A percentile compares a stretch with the other conserved stretches of the same genome.
Evolutionary conservation across 2,888 invertebrate species (phyloP).

Genomic region (Hedychridium roseum): DNA sequence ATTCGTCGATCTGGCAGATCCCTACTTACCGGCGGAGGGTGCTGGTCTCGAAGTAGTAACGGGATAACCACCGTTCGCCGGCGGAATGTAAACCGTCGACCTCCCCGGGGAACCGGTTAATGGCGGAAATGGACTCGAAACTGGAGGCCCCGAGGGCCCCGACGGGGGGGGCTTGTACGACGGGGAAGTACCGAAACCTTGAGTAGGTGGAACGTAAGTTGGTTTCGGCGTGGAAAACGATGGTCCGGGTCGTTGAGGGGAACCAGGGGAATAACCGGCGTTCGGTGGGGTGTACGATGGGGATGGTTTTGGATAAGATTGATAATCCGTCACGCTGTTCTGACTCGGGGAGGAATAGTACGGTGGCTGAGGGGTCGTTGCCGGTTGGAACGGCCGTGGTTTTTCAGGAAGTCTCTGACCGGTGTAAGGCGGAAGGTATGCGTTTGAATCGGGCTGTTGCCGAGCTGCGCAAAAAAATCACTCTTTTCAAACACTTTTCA

Average conservation of each 20-base stretch:
- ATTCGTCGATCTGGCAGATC: too few species aligned
- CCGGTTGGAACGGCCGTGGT: slow-evolving; percentile 75
- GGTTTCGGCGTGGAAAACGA: too few species aligned
- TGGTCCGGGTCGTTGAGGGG: too few species aligned
- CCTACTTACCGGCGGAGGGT: too few species aligned
- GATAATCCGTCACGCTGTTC: slow-evolving; percentile 48
- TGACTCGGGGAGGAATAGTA: slow-evolving; percentile 52
- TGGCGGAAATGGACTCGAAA: slow-evolving; percentile 42
- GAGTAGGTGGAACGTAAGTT: too few species aligned
- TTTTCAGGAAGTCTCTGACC: slow-evolving; percentile 68
- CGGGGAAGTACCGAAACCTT: too few species aligned
- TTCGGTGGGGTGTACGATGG: slow-evolving; percentile 43
- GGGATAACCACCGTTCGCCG: not conserved
- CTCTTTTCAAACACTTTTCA: too few species aligned
- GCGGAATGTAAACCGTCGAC: slow-evolving; percentile 33
- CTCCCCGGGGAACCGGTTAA: slow-evolving; percentile 51
- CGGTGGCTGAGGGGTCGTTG: slow-evolving; percentile 51
- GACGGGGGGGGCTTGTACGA: slow-evolving; percentile 18
- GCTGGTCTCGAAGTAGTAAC: too few species aligned
- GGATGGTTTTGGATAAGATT: slow-evolving; percentile 52
- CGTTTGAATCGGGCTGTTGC: slow-evolving; percentile 63
- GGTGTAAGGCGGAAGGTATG: slow-evolving; percentile 69
- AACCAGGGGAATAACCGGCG: slow-evolving; percentile 10
- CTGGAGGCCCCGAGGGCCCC: slow-evolving; percentile 22
- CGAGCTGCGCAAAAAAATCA: slow-evolving; percentile 69